These are phyloP conservation scores for Anarrhichthys ocellatus DNA, from an alignment of 2,113 vertebrate genomes.

Conservation along the genomic window DNA sequence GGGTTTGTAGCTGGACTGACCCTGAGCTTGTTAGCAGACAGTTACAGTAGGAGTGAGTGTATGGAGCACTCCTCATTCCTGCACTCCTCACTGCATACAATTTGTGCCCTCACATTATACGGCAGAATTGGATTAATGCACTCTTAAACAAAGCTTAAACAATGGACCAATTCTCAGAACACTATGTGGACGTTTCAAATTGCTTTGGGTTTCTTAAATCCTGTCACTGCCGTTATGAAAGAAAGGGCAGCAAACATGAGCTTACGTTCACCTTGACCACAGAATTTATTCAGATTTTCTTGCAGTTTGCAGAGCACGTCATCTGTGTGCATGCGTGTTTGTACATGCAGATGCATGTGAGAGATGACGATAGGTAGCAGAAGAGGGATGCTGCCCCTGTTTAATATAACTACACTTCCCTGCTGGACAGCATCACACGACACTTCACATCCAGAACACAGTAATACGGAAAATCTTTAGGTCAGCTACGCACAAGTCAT, in stretches of 20 bases:
- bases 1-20: slow-evolving; percentile 14
- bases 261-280: background rate
- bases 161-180: background rate
- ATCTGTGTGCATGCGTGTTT: background rate
- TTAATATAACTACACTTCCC: background rate
- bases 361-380: background rate
- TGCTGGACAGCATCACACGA: background rate
- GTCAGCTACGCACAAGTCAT: background rate
- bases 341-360: background rate
- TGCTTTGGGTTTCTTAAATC: background rate
- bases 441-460: background rate
- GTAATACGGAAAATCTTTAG: background rate
- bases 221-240: background rate
- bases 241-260: background rate
- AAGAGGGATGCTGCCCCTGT: background rate
- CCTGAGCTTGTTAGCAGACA: slow-evolving; percentile 47
- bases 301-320: background rate
- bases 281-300: background rate
- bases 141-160: background rate
- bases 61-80: background rate
- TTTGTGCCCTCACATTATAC: background rate
- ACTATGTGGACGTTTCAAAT: no score
- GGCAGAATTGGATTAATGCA: background rate
- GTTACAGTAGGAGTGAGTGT: background rate
- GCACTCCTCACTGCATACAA: background rate